These are phyloP conservation scores for Eupithecia insigniata DNA, from an alignment of 2,888 invertebrate genomes.

Conservation along the genomic window DNA sequence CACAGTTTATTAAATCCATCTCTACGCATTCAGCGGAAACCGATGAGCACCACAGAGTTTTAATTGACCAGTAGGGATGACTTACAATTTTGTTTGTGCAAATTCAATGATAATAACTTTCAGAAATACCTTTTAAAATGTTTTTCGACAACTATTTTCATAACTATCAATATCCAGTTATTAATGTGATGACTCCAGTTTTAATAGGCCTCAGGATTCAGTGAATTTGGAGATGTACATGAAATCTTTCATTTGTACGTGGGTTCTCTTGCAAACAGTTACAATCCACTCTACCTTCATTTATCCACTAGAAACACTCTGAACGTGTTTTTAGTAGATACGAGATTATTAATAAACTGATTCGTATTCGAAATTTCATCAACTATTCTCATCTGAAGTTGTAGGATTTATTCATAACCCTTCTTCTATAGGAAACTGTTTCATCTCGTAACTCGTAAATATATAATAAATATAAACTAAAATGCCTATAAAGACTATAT, in stretches of 20 bases:
- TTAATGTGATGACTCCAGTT: background rate
- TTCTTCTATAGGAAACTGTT: background rate
- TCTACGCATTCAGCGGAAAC: constrained; percentile 21
- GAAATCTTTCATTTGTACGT: background rate
- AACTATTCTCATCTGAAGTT: background rate
- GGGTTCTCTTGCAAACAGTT: background rate
- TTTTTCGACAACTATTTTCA: background rate
- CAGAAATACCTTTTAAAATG: no score
- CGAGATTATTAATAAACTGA: background rate
- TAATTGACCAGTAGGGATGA: background rate
- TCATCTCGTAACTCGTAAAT: background rate
- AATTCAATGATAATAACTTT: background rate
- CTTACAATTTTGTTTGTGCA: background rate
- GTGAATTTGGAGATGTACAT: background rate
- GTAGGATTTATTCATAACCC: no score
- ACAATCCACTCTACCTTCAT: no score
- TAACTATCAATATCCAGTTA: background rate
- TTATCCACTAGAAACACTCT: no score
- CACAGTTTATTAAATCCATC: constrained; percentile 28
- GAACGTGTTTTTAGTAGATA: no score
- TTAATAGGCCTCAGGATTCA: background rate
- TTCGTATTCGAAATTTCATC: background rate
- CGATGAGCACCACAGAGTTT: constrained; percentile 3
- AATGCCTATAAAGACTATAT: background rate
- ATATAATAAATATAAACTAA: background rate